Conservation (phyloP, 2,888 invertebrate genomes). For the Deroplatys truncata region DNA sequence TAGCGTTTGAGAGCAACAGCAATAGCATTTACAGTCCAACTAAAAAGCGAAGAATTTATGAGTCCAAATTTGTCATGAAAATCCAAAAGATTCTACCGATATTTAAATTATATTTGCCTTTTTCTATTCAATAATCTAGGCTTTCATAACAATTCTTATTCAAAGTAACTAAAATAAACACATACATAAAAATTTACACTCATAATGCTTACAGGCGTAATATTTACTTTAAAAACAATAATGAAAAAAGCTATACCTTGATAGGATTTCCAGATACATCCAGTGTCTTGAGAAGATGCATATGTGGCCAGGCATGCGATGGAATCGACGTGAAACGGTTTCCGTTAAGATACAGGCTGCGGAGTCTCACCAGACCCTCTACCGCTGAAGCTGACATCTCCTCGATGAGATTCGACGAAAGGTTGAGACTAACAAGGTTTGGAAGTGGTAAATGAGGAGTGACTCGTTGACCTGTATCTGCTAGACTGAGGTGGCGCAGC, state of each 20-base stretch:
- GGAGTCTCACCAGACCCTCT: slow-evolving; percentile 53
- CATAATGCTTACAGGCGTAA: too few species aligned
- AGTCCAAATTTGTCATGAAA: too few species aligned
- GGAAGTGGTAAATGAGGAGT: slow-evolving; percentile 72
- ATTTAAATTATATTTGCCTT: too few species aligned
- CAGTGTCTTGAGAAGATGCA: slow-evolving; percentile 67
- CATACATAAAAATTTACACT: too few species aligned
- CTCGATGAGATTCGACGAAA: slow-evolving; percentile 72
- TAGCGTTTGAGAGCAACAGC: too few species aligned
- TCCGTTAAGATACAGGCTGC: slow-evolving; percentile 69
- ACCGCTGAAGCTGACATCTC: slow-evolving; percentile 66
- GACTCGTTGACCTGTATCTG: slow-evolving; percentile 69
- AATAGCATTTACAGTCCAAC: too few species aligned
- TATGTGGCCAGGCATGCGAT: slow-evolving; percentile 67
- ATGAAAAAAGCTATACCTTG: slow-evolving; percentile 43
- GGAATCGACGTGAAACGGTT: slow-evolving; percentile 74
- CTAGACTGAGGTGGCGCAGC: slow-evolving; percentile 71
- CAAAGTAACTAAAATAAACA: too few species aligned
- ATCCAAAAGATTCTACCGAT: too few species aligned
- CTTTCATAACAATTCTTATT: too few species aligned
- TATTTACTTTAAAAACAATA: too few species aligned
- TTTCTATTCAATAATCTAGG: too few species aligned
- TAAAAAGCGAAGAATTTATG: too few species aligned
- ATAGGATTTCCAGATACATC: slow-evolving; percentile 82
- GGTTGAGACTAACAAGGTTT: slow-evolving; percentile 72